Conservation (phyloP, 2,888 invertebrate species). For the Drosophila robusta region DNA sequence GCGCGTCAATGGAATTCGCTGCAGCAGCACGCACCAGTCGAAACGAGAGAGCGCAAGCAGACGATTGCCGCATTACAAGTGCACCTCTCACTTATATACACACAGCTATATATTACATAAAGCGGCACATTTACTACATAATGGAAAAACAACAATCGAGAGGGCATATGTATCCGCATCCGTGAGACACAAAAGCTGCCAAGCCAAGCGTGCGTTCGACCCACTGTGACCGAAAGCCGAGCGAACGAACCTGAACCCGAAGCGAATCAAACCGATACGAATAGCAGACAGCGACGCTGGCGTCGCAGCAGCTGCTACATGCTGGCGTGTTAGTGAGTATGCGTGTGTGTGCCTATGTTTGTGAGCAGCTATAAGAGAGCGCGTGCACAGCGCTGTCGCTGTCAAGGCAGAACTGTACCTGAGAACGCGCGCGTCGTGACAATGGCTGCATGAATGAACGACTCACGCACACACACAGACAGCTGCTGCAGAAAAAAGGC, state of each 20-base stretch:
- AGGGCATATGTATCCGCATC: constrained; percentile 58
- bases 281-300: constrained; percentile 32
- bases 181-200: constrained; percentile 58
- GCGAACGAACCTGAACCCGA: constrained; percentile 39
- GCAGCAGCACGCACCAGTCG: constrained; percentile 49
- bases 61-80: constrained; percentile 71
- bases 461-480: constrained; percentile 46
- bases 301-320: constrained; percentile 38
- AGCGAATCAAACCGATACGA: constrained; percentile 44
- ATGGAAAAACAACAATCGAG: constrained; percentile 58
- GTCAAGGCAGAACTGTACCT: constrained; percentile 71
- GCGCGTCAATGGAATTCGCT: constrained; percentile 78
- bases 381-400: constrained; percentile 34
- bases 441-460: constrained; percentile 73
- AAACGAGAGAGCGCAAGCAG: constrained; percentile 31
- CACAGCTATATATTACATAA: constrained; percentile 12
- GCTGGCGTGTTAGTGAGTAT: constrained; percentile 4
- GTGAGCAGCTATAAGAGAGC: constrained; percentile 39
- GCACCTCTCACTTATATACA: constrained; percentile 56
- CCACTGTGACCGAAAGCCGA: constrained; percentile 62
- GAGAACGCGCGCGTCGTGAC: constrained; percentile 63
- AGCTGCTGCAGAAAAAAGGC: constrained; percentile 67
- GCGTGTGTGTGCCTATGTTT: constrained; percentile 4
- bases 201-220: constrained; percentile 75
- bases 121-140: constrained; percentile 71